Evolutionary conservation across 2,888 invertebrate species (phyloP).

Genomic region (Ophion ventricosus): DNA sequence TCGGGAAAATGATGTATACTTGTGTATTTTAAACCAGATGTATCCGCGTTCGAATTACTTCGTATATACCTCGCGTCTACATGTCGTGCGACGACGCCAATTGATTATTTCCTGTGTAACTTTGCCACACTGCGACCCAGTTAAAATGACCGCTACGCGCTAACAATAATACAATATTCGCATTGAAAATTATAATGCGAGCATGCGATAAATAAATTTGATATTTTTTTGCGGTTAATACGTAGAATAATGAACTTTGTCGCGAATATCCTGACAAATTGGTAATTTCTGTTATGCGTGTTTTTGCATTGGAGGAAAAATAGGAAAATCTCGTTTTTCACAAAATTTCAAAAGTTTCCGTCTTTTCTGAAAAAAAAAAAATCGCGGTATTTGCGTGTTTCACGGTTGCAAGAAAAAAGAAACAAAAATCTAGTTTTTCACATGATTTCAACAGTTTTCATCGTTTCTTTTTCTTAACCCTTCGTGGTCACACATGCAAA

Average conservation of each 20-base stretch:
- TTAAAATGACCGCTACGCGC: constrained; percentile 7
- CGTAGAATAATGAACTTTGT: too few relatives aligned
- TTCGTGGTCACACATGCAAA: too few relatives aligned
- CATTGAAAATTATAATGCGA: not conserved
- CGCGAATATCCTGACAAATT: too few relatives aligned
- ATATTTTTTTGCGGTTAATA: too few relatives aligned
- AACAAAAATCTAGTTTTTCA: too few relatives aligned
- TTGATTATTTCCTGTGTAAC: constrained; percentile 57
- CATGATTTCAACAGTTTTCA: too few relatives aligned
- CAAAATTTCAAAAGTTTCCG: not conserved
- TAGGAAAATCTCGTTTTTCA: not conserved
- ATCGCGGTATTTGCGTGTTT: too few relatives aligned
- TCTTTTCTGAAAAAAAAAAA: not conserved
- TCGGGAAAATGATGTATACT: not conserved
- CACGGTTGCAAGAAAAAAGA: too few relatives aligned
- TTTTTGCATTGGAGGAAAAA: not conserved
- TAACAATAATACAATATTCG: not conserved
- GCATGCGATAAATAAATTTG: too few relatives aligned
- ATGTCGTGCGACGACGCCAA: constrained; percentile 19
- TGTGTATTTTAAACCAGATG: not conserved
- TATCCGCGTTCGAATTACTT: not conserved
- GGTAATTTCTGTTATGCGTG: not conserved
- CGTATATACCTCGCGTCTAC: constrained; percentile 18
- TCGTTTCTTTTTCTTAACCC: too few relatives aligned
- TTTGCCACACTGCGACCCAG: not conserved